Base-by-base conservation (phyloP, 2,888 invertebrate species). In the Psococerastis gibbosa region DNA sequence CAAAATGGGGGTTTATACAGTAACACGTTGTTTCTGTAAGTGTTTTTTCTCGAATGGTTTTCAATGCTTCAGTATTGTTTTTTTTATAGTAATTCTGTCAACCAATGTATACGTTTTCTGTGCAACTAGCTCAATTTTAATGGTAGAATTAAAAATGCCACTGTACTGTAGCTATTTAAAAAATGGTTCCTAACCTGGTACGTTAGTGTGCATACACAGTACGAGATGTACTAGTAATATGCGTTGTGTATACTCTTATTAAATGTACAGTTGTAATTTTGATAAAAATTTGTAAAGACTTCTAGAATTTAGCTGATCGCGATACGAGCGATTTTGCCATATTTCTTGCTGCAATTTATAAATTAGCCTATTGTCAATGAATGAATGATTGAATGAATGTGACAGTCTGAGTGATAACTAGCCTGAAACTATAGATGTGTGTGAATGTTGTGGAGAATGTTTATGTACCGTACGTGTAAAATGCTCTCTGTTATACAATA, bases 11-110 rank as follows among this genome's bases (percentile, higher is more conserved):
- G n/a, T n/a, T n/a, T n/a, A n/a, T n/a, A n/a, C n/a, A n/a, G n/a
- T n/a, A n/a, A n/a, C n/a, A n/a, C n/a, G n/a, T n/a, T n/a, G n/a
- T n/a, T n/a, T n/a, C n/a, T n/a, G n/a, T n/a, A n/a, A n/a, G n/a
- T n/a, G n/a, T n/a, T n/a, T n/a, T n/a, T n/a, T n/a, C n/a, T n/a
- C n/a, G n/a, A n/a, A n/a, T n/a, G n/a, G n/a, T n/a, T 27, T 11
- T 27, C 27, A 38, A 38, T 4, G 17, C 9, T 16, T 38, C 38
- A 38, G 38, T 38, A 38, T 38, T 38, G 38, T 38, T 38, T 38
- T 20, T 38, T 38, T 18, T 34, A 13, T n/a, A n/a, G n/a, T n/a
- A n/a, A n/a, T n/a, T n/a, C n/a, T n/a, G 35, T 34, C 16, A 38
- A 5, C 22, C 38, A 38, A 22, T 18, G 38, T 38, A 38, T 38